Conservation (phyloP, 2,113 vertebrate species). For the Leptobrachium ailaonicum region DNA sequence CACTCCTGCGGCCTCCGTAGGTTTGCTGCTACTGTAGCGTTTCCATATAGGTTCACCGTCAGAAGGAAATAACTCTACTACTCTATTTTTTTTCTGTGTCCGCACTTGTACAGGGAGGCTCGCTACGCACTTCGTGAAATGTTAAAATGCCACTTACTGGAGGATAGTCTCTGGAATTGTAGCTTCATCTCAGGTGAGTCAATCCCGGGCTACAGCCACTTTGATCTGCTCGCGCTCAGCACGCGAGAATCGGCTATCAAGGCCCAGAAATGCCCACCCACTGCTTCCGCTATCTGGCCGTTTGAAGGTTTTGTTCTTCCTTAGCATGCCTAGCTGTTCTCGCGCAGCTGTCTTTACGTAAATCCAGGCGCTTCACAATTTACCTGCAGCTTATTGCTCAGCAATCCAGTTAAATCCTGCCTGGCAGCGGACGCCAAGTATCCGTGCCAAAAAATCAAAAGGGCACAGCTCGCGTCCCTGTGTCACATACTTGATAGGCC, state of each 20-base stretch:
- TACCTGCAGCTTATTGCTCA: slow-evolving; percentile 5
- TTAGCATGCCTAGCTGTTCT: not conserved
- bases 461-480: not conserved
- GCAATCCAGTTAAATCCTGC: slow-evolving; percentile 4
- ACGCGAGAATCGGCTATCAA: not conserved
- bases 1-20: too few relatives aligned
- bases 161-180: not conserved
- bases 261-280: not conserved
- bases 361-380: not conserved
- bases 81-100: too few relatives aligned
- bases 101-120: too few relatives aligned
- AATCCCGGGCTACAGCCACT: not conserved
- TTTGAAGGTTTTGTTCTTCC: not conserved
- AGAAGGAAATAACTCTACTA: too few relatives aligned
- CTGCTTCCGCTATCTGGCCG: not conserved
- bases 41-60: too few relatives aligned
- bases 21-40: too few relatives aligned
- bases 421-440: slow-evolving; percentile 4
- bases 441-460: slow-evolving; percentile 26
- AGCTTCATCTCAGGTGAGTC: not conserved
- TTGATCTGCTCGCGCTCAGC: not conserved
- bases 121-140: too few relatives aligned
- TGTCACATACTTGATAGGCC: slow-evolving; percentile 13
- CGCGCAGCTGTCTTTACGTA: not conserved
- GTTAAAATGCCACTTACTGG: too few relatives aligned